phyloP scores from a whole-genome alignment of 2,113 vertebrate species.

The Mobula birostris region DNA sequence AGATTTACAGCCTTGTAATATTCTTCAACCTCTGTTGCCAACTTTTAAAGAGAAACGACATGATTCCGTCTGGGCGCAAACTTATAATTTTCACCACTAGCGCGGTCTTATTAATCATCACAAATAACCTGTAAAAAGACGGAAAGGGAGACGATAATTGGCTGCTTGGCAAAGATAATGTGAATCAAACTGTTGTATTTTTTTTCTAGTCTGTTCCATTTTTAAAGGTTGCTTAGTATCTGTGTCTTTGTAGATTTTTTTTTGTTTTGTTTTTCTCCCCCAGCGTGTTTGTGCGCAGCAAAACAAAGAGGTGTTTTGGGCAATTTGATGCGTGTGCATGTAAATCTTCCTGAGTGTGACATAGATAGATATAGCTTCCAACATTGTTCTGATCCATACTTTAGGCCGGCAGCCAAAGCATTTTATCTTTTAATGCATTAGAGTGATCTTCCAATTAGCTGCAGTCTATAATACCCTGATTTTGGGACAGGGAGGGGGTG shows the following conservation, averaged over 20 bases:
- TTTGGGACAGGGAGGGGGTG: constrained; percentile 72
- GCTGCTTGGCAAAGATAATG: constrained; percentile 18
- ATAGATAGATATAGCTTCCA: constrained; percentile 97
- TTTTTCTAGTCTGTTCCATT: constrained; percentile 16
- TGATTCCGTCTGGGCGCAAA: background rate
- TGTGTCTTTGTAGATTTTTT: constrained; percentile 58
- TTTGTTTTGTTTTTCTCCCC: constrained; percentile 49
- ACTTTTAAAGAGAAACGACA: background rate
- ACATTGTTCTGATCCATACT: constrained; percentile 96
- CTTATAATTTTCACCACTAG: background rate
- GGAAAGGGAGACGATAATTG: constrained; percentile 30
- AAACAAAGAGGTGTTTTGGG: constrained; percentile 94
- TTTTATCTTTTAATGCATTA: constrained; percentile 99
- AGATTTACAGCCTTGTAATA: background rate
- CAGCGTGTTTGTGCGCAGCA: constrained; percentile 68
- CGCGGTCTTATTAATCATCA: background rate
- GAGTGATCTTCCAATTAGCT: constrained; percentile 99
- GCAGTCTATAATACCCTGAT: constrained; percentile 95
- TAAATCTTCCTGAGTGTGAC: constrained; percentile 99
- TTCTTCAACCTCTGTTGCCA: background rate
- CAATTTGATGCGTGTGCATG: constrained; percentile 97
- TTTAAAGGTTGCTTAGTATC: constrained; percentile 51
- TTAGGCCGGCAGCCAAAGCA: constrained; percentile 98
- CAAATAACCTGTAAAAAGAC: background rate
- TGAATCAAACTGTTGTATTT: constrained; percentile 25